Evolutionary conservation across 2,797 vertebrate species (phyloP), one percentile per base, ranked within the genome.

Genomic region (Amazona finschi): DNA sequence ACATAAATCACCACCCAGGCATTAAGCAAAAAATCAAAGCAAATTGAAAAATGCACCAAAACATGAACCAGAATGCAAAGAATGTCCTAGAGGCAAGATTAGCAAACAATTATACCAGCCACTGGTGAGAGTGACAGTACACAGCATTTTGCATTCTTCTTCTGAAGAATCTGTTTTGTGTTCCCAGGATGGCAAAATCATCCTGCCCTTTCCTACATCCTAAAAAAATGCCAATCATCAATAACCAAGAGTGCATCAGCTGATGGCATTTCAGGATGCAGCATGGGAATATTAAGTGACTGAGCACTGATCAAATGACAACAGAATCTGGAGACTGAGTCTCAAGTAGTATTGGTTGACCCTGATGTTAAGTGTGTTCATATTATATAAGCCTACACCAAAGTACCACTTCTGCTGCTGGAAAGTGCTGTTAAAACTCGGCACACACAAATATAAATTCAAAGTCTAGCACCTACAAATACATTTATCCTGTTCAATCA

Each of bases 241-340:
- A 66, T 62, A 95, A 92, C 38, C 86, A 69, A 94, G 57, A 83
- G 16, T 89, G 30, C 46, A 72, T 91, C 73, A 87, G 58, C 84
- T 95, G 90, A 95, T 73, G 71, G 17, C 15, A 6, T 95, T 94
- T 96, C 65, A 86, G 85, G 79, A 66, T 83, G 60, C 87, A 76
- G 80, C 78, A 89, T 58, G 82, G 92, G 70, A 88, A 83, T 89
- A 94, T 94, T 92, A 94, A 90, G 91, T 95, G 88, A 87, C 90
- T 77, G 39, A 94, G 89, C 90, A 94, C 36, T 95, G 88, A 96
- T 94, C 94, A 94, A 95, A 95, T 91, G 95, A 93, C 12, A 50
- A 87, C 92, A 95, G 90, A 95, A 95, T 91, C 91, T 93, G 76
- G 70, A 96, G 81, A 81, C 90, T 50, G 77, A 94, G 88, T 71